A percentile compares a stretch with the other conserved stretches of the same genome.
These are phyloP conservation scores for Hippopotamus amphibius DNA, from an alignment of 2,113 vertebrate species.

Conservation along the genomic window DNA sequence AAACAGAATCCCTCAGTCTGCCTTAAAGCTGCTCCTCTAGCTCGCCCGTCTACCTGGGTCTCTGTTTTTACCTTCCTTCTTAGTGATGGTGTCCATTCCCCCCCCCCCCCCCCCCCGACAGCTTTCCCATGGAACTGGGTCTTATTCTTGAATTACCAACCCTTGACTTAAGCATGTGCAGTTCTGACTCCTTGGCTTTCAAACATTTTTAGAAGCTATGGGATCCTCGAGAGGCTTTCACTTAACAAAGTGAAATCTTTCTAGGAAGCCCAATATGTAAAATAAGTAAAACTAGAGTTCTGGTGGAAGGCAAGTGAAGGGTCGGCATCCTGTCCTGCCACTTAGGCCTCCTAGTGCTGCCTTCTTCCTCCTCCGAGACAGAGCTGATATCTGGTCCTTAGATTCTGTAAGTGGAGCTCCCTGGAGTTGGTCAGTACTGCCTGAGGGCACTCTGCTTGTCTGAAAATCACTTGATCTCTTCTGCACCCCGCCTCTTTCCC, in stretches of 20 bases:
- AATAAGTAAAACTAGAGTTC: neutral
- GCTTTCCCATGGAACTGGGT: neutral
- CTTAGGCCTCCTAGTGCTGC: neutral
- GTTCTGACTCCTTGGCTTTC: slow-evolving; percentile 18
- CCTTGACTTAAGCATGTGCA: neutral
- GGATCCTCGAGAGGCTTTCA: neutral
- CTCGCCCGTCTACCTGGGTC: neutral
- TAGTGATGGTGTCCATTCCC: neutral
- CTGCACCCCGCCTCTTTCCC: neutral
- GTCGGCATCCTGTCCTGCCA: neutral
- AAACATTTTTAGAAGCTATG: slow-evolving; percentile 25
- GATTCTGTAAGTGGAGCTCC: neutral
- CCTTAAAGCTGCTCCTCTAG: neutral
- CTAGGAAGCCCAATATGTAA: neutral
- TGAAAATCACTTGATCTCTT: neutral
- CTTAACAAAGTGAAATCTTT: neutral
- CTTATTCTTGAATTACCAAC: neutral
- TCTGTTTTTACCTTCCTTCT: neutral
- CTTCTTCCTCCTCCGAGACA: neutral
- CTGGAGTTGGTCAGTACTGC: neutral
- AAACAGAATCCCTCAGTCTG: neutral
- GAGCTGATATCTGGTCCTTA: neutral
- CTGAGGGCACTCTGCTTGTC: neutral
- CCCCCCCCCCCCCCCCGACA: neutral
- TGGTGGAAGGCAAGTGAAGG: neutral